A percentile compares a stretch with the other conserved stretches of the same genome.
Evolutionary conservation across 92 coral and sea anemone genomes (phyloP).

Genomic region (Palythoa grandis): DNA sequence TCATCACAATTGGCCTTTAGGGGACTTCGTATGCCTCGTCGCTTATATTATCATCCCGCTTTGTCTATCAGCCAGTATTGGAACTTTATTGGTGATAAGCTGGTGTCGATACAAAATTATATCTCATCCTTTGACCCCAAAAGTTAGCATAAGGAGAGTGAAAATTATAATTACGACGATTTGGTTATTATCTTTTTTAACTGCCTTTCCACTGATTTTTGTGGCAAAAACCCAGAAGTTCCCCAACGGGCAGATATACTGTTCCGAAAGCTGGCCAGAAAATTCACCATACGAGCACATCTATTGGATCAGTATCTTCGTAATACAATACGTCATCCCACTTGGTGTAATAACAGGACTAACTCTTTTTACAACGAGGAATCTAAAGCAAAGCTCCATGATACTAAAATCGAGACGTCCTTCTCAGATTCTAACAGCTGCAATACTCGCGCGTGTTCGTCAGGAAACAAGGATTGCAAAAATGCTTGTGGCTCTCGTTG

Average conservation of each 20-base stretch:
- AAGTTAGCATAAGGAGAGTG: conserved; percentile 61
- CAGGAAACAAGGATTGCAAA: conserved; percentile 84
- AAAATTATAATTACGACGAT: conserved; percentile 72
- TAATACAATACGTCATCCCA: conserved; percentile 83
- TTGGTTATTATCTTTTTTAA: conserved; percentile 70
- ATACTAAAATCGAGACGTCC: conserved; percentile 43
- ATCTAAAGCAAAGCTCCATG: conserved; percentile 49
- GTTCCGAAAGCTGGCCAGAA: conserved; percentile 73
- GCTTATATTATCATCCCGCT: conserved; percentile 85
- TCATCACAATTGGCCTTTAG: conserved; percentile 91
- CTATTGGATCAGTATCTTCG: conserved; percentile 86
- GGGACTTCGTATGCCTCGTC: conserved; percentile 79
- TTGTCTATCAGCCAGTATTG: conserved; percentile 80
- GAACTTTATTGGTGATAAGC: conserved; percentile 81
- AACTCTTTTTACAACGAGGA: conserved; percentile 58
- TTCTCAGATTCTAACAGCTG: conserved; percentile 65
- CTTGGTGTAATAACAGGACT: conserved; percentile 66
- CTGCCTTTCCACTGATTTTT: conserved; percentile 59
- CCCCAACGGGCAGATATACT: conserved; percentile 70
- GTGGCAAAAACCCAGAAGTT: conserved; percentile 66
- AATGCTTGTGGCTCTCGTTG: conserved; percentile 80
- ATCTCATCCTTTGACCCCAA: conserved; percentile 75
- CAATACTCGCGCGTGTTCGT: conserved; percentile 68
- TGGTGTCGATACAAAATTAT: conserved; percentile 83
- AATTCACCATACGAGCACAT: conserved; percentile 59